Evolutionary conservation across 2,113 vertebrate species (phyloP).

Genomic region (Dicerorhinus sumatrensis): DNA sequence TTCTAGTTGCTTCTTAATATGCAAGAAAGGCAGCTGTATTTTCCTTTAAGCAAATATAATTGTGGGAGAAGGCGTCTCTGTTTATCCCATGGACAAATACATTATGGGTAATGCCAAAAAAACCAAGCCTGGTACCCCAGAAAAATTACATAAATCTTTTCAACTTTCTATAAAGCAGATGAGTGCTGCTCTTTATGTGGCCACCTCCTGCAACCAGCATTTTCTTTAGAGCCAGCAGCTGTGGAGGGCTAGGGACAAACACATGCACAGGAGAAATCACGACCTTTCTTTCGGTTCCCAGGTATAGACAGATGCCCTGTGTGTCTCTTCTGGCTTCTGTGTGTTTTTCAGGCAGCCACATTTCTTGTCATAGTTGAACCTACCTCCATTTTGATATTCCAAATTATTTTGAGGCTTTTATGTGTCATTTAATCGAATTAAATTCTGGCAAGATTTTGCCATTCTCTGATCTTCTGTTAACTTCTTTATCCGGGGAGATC

Average conservation of each 20-base stretch:
- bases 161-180: not conserved
- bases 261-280: not conserved
- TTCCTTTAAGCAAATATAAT: constrained; percentile 67
- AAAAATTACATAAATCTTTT: constrained; percentile 31
- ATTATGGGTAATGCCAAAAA: constrained; percentile 16
- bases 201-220: not conserved
- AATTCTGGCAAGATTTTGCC: not conserved
- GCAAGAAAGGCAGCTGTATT: constrained; percentile 71
- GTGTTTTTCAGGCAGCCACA: not conserved
- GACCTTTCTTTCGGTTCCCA: not conserved
- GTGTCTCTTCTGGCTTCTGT: not conserved
- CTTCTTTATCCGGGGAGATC: not conserved
- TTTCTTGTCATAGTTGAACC: not conserved
- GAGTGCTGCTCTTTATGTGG: not conserved
- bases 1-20: constrained; percentile 58
- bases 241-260: not conserved
- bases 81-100: constrained; percentile 58
- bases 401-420: not conserved
- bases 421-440: not conserved
- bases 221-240: constrained; percentile 25
- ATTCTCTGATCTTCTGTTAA: not conserved
- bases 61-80: constrained; percentile 11
- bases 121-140: not conserved
- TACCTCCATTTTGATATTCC: not conserved
- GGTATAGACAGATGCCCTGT: not conserved